These are phyloP conservation scores for Pogonocherus hispidulus DNA, from an alignment of 2,888 invertebrate genomes.

Conservation along the genomic window DNA sequence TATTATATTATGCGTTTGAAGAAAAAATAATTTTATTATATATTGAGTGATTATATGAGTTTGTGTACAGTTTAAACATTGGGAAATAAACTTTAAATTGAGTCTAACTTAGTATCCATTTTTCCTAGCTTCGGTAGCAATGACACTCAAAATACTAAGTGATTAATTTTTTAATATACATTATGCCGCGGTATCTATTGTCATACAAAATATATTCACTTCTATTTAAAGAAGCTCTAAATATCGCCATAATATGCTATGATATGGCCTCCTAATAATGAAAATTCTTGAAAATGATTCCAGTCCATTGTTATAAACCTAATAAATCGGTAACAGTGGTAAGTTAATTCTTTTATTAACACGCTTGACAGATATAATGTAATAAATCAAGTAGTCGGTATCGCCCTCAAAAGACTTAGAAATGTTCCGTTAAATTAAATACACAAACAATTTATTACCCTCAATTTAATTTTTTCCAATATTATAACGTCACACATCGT, in stretches of 20 bases:
- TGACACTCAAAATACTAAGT: background rate
- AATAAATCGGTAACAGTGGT: constrained; percentile 29
- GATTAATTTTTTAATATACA: background rate
- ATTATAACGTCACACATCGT: constrained; percentile 29
- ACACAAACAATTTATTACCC: constrained; percentile 35
- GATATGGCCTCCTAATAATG: constrained; percentile 8
- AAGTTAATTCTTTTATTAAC: constrained; percentile 21
- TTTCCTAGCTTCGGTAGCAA: no score
- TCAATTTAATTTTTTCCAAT: constrained; percentile 31
- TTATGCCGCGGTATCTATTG: background rate
- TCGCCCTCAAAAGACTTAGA: constrained; percentile 25
- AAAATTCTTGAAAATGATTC: constrained; percentile 27
- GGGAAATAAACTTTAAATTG: no score
- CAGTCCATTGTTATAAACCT: constrained; percentile 18
- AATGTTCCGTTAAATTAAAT: constrained; percentile 32
- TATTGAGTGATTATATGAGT: no score
- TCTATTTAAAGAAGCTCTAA: constrained; percentile 24
- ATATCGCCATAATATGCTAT: background rate
- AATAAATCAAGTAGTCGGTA: constrained; percentile 34
- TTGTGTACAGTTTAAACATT: no score
- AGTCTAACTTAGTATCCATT: no score
- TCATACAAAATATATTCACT: constrained; percentile 14
- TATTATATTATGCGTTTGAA: no score
- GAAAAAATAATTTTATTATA: no score
- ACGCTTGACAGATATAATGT: constrained; percentile 29